Evolutionary conservation across 2,797 vertebrate genomes (phyloP).

Genomic region (Orestias chungarensis): DNA sequence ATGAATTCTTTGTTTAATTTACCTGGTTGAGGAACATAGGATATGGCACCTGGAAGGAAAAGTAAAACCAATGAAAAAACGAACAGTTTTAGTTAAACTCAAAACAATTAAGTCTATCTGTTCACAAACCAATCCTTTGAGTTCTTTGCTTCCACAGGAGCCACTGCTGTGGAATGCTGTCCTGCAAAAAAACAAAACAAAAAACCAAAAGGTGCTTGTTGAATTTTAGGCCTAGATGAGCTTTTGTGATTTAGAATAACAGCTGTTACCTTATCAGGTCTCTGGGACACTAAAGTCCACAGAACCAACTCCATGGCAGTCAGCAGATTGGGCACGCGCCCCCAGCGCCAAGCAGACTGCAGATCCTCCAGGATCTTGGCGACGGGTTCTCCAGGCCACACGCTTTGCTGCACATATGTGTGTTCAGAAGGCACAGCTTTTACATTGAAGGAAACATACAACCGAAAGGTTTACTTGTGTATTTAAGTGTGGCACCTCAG

Average conservation of each 20-base stretch:
- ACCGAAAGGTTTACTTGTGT: neutral
- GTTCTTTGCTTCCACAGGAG: constrained; percentile 83
- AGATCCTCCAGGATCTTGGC: constrained; percentile 77
- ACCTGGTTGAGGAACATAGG: constrained; percentile 81
- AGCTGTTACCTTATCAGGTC: constrained; percentile 73
- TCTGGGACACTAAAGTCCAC: constrained; percentile 77
- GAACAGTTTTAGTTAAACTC: neutral
- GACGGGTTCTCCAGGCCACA: constrained; percentile 80
- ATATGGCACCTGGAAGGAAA: constrained; percentile 71
- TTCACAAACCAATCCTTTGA: constrained; percentile 77
- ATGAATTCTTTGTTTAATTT: constrained; percentile 19
- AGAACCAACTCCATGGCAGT: constrained; percentile 81
- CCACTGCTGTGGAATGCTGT: constrained; percentile 81
- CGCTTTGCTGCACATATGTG: constrained; percentile 71
- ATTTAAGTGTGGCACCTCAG: constrained; percentile 67
- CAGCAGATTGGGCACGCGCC: constrained; percentile 70
- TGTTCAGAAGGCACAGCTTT: neutral
- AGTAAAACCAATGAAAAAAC: neutral
- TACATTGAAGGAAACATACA: neutral
- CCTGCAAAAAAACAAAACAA: constrained; percentile 59
- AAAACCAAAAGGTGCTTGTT: neutral
- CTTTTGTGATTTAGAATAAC: neutral
- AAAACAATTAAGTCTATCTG: constrained; percentile 6
- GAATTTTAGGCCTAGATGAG: neutral
- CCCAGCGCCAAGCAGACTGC: constrained; percentile 79